phyloP scores from a whole-genome alignment of 1,140 invertebrate species.

The Limonius californicus region DNA sequence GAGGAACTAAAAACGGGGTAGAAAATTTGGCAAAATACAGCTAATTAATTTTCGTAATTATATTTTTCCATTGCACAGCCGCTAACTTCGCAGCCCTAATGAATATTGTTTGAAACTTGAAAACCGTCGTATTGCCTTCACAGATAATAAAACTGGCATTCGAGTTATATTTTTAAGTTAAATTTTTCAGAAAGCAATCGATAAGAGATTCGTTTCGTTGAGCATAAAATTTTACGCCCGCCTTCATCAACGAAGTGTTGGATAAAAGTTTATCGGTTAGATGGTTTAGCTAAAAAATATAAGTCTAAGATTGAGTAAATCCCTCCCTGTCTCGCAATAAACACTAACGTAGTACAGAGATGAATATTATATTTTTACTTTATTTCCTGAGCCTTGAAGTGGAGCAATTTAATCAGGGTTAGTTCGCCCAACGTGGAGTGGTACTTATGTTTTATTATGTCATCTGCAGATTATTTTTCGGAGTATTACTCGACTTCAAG shows the following conservation, averaged over 20 bases:
- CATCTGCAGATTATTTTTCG: slow-evolving; percentile 13
- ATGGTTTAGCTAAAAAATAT: not conserved
- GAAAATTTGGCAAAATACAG: no score
- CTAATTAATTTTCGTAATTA: no score
- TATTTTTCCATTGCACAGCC: no score
- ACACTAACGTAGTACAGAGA: slow-evolving; percentile 11
- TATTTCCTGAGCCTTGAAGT: slow-evolving; percentile 10
- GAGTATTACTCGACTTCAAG: slow-evolving; percentile 10
- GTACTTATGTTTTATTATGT: slow-evolving; percentile 14
- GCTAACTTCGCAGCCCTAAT: no score
- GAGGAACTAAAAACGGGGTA: no score
- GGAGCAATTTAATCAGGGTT: slow-evolving; percentile 13
- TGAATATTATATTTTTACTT: slow-evolving; percentile 15
- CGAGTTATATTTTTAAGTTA: not conserved
- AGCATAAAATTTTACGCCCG: slow-evolving; percentile 7
- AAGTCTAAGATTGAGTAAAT: not conserved
- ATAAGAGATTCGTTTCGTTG: not conserved
- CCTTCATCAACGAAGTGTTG: not conserved
- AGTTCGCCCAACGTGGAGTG: slow-evolving; percentile 11
- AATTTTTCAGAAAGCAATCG: slow-evolving; percentile 1
- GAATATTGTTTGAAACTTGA: no score
- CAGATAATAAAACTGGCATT: no score
- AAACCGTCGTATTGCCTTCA: no score
- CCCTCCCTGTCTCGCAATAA: not conserved
- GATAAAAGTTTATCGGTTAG: slow-evolving; percentile 1